These are phyloP conservation scores for Melanargia galathea DNA, from an alignment of 2,888 invertebrate genomes.

Conservation along the genomic window DNA sequence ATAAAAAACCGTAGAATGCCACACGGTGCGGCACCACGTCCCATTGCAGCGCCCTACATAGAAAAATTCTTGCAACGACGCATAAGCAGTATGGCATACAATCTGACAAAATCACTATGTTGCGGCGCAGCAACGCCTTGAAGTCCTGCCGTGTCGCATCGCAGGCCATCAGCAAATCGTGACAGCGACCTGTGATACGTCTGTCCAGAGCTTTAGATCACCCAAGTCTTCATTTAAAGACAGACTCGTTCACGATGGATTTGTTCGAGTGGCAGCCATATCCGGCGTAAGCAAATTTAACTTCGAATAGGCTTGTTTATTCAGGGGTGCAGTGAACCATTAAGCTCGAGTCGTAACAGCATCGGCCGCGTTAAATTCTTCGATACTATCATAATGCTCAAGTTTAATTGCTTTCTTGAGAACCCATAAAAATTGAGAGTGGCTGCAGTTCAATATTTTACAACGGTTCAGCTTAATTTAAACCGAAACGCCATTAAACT, in stretches of 20 bases:
- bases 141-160: too few relatives aligned
- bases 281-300: slow-evolving; percentile 80
- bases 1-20: too few relatives aligned
- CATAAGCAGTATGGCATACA: too few relatives aligned
- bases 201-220: too few relatives aligned
- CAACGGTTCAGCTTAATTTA: slow-evolving; percentile 59
- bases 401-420: slow-evolving; percentile 78
- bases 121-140: too few relatives aligned
- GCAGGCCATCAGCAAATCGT: too few relatives aligned
- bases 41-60: too few relatives aligned
- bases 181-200: too few relatives aligned
- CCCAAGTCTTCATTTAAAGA: slow-evolving; percentile 63
- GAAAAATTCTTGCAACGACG: too few relatives aligned
- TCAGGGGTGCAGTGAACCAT: slow-evolving; percentile 81
- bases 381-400: slow-evolving; percentile 78
- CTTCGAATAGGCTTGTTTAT: slow-evolving; percentile 77
- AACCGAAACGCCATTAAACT: slow-evolving; percentile 55
- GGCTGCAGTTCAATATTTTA: slow-evolving; percentile 66
- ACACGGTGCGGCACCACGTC: too few relatives aligned
- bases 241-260: slow-evolving; percentile 59
- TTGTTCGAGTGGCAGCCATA: slow-evolving; percentile 75
- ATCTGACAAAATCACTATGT: too few relatives aligned
- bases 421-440: slow-evolving; percentile 73
- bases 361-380: slow-evolving; percentile 77
- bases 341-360: slow-evolving; percentile 66